phyloP scores from a whole-genome alignment of 2,113 vertebrate genomes.

The Engraulis encrasicolus region DNA sequence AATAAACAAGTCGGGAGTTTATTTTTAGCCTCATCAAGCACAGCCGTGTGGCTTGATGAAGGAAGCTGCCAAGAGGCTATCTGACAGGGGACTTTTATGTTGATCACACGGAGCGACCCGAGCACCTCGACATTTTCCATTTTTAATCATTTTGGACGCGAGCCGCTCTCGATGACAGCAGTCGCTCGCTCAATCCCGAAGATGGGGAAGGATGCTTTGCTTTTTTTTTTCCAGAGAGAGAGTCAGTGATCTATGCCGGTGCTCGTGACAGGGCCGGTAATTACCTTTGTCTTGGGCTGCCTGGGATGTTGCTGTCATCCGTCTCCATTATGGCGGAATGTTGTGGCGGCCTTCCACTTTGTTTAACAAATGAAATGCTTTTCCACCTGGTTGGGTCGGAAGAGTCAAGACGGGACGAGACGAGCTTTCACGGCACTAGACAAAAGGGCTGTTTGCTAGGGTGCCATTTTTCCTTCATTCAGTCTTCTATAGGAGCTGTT shows the following conservation, averaged over 20 bases:
- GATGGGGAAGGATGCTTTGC: conserved; percentile 30
- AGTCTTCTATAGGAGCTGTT: no score
- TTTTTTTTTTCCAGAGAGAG: conserved; percentile 61
- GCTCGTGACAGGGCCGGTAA: conserved; percentile 71
- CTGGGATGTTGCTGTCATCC: conserved; percentile 70
- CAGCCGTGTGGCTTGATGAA: neutral
- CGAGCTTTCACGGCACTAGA: conserved; percentile 39
- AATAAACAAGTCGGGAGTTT: neutral
- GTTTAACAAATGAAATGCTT: conserved; percentile 78
- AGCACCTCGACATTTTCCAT: conserved; percentile 37
- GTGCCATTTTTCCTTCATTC: neutral
- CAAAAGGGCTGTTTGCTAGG: neutral
- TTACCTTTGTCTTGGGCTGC: conserved; percentile 73
- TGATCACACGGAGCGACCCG: conserved; percentile 44
- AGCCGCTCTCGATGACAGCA: conserved; percentile 23
- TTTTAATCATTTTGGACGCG: conserved; percentile 51
- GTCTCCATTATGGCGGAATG: conserved; percentile 72
- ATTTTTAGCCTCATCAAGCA: conserved; percentile 1
- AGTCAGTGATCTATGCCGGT: conserved; percentile 68
- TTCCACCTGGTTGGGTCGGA: conserved; percentile 65
- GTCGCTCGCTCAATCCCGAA: conserved; percentile 44
- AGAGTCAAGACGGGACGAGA: conserved; percentile 51
- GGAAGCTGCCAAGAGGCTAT: neutral
- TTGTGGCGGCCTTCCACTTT: conserved; percentile 73
- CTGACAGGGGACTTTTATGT: conserved; percentile 46